These are phyloP conservation scores for Calephelis perditalis DNA, from an alignment of 2,888 invertebrate genomes.

Conservation along the genomic window DNA sequence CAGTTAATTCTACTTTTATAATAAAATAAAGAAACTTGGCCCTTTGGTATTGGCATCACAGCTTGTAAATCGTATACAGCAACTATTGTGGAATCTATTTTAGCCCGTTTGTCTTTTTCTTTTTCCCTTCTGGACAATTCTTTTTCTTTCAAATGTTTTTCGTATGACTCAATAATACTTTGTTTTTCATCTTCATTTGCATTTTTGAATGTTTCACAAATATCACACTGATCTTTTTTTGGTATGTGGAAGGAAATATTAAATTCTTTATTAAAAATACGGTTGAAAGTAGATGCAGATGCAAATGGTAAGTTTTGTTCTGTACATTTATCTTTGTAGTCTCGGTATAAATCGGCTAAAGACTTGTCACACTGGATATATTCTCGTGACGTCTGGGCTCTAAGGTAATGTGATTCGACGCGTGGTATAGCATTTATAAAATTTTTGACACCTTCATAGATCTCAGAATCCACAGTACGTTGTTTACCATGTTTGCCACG, in stretches of 20 bases:
- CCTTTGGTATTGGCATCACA: constrained; percentile 13
- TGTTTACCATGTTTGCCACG: not conserved
- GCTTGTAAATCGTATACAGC: constrained; percentile 16
- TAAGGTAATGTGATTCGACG: no score
- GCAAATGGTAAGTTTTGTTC: constrained; percentile 11
- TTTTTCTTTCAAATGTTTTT: constrained; percentile 17
- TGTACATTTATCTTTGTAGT: constrained; percentile 12
- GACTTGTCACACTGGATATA: no score
- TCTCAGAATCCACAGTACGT: not conserved
- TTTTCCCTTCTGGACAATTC: constrained; percentile 14
- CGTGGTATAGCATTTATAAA: no score
- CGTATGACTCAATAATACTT: constrained; percentile 10
- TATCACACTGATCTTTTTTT: constrained; percentile 16
- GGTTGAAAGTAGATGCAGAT: constrained; percentile 5
- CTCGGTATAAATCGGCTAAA: constrained; percentile 2
- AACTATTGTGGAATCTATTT: constrained; percentile 14
- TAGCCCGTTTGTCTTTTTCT: not conserved
- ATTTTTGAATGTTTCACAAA: constrained; percentile 19
- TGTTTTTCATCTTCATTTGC: constrained; percentile 15
- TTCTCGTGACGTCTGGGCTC: not conserved
- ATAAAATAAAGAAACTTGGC: constrained; percentile 15
- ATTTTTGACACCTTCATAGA: no score
- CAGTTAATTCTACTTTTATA: constrained; percentile 5
- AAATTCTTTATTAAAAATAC: constrained; percentile 17
- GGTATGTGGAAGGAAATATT: constrained; percentile 17